These are phyloP conservation scores for Colistium nudipinnis DNA, from an alignment of 2,113 vertebrate species.

Conservation along the genomic window DNA sequence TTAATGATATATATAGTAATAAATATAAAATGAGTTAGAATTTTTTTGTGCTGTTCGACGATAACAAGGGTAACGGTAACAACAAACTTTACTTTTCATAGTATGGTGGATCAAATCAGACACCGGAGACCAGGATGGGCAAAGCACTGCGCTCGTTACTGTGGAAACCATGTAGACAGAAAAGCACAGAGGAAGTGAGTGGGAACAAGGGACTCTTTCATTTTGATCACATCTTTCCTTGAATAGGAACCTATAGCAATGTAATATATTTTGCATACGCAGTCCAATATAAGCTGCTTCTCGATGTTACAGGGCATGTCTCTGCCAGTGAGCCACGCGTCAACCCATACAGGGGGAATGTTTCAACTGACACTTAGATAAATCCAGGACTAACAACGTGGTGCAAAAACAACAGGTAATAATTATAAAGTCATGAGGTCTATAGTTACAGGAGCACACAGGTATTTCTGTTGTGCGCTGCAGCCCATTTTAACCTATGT, in stretches of 20 bases:
- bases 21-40: too few species aligned
- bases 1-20: too few species aligned
- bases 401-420: slow-evolving; percentile 6
- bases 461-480: not conserved
- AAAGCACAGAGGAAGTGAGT: slow-evolving; percentile 51
- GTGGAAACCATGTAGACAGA: slow-evolving; percentile 63
- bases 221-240: slow-evolving; percentile 11
- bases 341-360: not conserved
- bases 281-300: not conserved
- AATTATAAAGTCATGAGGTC: slow-evolving; percentile 13
- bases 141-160: slow-evolving; percentile 60
- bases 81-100: too few species aligned
- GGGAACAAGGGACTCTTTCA: slow-evolving; percentile 32
- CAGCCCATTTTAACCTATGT: not conserved
- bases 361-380: not conserved
- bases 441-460: not conserved
- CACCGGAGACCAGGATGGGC: slow-evolving; percentile 38
- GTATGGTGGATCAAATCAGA: slow-evolving; percentile 34
- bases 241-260: slow-evolving; percentile 4
- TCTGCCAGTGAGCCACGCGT: not conserved
- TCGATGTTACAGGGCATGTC: slow-evolving; percentile 3
- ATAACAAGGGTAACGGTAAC: too few species aligned
- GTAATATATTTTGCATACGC: not conserved
- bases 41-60: too few species aligned
- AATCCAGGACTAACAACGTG: not conserved